Percentiles rank a stretch among this genome's conserved stretches.
Conservation (phyloP, 2,113 vertebrate genomes). For the Pelecanoides urinatrix region DNA sequence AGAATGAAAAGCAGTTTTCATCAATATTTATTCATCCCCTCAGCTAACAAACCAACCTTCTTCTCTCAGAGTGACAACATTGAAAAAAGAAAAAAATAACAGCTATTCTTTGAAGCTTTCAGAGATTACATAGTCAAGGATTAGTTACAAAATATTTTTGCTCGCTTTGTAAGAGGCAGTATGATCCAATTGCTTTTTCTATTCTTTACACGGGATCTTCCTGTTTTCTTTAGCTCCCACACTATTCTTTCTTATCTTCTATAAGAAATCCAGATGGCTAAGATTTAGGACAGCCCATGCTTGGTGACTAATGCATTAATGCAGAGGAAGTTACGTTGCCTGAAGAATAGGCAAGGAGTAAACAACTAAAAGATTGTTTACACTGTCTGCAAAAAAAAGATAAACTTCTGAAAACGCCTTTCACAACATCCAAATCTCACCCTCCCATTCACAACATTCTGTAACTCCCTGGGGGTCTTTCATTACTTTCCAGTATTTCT, state of each 20-base stretch:
- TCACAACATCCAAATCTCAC: neutral
- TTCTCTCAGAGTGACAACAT: neutral
- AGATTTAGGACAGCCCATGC: neutral
- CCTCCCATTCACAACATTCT: neutral
- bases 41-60: neutral
- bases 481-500: neutral
- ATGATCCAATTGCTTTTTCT: slow-evolving; percentile 5
- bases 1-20: neutral
- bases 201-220: slow-evolving; percentile 9
- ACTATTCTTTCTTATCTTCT: slow-evolving; percentile 26
- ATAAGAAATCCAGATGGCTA: slow-evolving; percentile 36
- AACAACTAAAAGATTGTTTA: slow-evolving; percentile 18
- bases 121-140: neutral
- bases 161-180: neutral
- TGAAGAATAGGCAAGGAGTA: neutral
- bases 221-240: slow-evolving; percentile 48
- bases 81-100: neutral
- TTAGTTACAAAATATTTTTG: neutral
- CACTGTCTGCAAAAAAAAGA: neutral
- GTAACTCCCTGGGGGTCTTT: neutral
- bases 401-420: neutral
- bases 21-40: neutral
- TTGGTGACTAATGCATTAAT: slow-evolving; percentile 18
- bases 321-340: slow-evolving; percentile 12
- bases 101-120: neutral